These are phyloP conservation scores for Lysandra coridon DNA, from an alignment of 2,888 invertebrate genomes.

Conservation along the genomic window DNA sequence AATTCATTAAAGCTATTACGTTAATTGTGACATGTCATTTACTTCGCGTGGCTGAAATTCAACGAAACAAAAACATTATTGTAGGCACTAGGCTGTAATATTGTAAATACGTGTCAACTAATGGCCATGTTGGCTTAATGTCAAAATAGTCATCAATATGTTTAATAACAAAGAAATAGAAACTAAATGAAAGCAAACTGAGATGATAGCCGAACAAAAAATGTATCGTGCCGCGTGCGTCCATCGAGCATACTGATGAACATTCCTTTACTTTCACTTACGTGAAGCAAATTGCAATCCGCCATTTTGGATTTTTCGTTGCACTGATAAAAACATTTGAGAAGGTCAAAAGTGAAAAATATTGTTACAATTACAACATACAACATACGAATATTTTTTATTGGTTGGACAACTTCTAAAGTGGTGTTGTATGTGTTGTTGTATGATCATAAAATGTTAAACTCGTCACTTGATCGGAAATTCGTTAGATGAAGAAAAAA, in stretches of 20 bases:
- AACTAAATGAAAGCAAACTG: conserved; percentile 29
- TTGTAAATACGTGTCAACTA: neutral
- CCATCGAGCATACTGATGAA: conserved; percentile 31
- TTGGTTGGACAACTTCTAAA: too few species aligned
- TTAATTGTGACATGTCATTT: too few species aligned
- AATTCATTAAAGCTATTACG: too few species aligned
- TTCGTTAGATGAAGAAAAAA: too few species aligned
- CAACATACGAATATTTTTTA: neutral
- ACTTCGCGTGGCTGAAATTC: too few species aligned
- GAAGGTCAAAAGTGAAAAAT: neutral
- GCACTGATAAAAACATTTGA: neutral
- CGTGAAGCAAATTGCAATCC: neutral
- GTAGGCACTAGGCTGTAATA: too few species aligned
- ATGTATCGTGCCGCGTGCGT: conserved; percentile 2
- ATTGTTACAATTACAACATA: too few species aligned
- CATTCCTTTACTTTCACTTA: conserved; percentile 32
- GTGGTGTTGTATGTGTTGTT: too few species aligned
- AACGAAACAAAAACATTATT: too few species aligned
- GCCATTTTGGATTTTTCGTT: neutral
- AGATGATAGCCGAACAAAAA: conserved; percentile 18
- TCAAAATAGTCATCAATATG: neutral
- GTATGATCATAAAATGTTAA: too few species aligned
- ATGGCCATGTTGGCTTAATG: neutral
- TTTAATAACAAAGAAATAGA: conserved; percentile 23
- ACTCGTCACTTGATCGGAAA: too few species aligned